These are phyloP conservation scores for Dicyrtomina minuta DNA, from an alignment of 2,888 invertebrate genomes.

Conservation along the genomic window DNA sequence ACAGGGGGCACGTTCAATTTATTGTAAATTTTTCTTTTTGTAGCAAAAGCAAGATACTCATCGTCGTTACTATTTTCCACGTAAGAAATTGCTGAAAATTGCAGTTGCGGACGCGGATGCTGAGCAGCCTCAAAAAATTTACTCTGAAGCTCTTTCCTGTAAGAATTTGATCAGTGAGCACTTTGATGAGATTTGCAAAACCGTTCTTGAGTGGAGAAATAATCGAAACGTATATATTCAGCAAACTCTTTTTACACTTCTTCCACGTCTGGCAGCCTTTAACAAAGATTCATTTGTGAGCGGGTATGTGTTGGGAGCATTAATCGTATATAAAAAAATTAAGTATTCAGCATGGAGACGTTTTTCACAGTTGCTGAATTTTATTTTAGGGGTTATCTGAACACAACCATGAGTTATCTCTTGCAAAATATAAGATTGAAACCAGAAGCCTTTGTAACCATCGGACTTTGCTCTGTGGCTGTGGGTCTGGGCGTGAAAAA, in stretches of 20 bases:
- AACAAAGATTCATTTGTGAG: conserved; percentile 74
- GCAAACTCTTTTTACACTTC: conserved; percentile 77
- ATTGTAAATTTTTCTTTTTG: background rate
- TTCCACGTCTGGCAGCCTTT: conserved; percentile 93
- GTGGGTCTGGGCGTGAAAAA: conserved; percentile 77
- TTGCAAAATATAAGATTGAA: conserved; percentile 73
- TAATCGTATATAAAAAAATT: too few species aligned
- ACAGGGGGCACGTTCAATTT: background rate
- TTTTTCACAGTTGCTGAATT: background rate
- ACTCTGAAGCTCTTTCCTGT: conserved; percentile 72
- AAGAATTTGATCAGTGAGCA: conserved; percentile 77
- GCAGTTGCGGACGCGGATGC: conserved; percentile 9
- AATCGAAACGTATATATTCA: conserved; percentile 80
- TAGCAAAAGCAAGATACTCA: conserved; percentile 23
- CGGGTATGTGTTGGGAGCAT: conserved; percentile 16
- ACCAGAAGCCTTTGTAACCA: conserved; percentile 82
- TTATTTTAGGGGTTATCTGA: conserved; percentile 27
- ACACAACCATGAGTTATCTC: conserved; percentile 73
- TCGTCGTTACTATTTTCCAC: conserved; percentile 27
- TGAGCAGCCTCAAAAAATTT: conserved; percentile 35
- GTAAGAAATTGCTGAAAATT: conserved; percentile 16
- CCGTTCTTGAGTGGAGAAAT: conserved; percentile 74
- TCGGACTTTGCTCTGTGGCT: conserved; percentile 87
- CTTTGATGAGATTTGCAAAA: conserved; percentile 74
- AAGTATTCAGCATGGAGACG: conserved; percentile 5